These are phyloP conservation scores for Chondrosia reniformis DNA, from an alignment of 37 sponge, comb jelly and placozoan genomes.

Conservation along the genomic window DNA sequence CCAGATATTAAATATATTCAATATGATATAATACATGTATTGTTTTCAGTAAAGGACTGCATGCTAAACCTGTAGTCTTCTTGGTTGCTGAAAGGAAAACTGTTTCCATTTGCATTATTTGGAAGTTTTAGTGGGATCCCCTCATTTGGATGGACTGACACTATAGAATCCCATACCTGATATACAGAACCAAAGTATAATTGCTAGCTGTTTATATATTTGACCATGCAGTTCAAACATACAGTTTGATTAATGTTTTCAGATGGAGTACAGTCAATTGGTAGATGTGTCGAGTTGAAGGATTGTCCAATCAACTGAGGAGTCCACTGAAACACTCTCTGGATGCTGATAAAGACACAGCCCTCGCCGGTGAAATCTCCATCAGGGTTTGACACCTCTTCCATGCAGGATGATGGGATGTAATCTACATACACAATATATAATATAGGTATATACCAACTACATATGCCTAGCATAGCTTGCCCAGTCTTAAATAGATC, in stretches of 20 bases:
- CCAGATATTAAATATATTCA: too few species aligned
- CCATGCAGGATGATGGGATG: too few species aligned
- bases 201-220: background rate
- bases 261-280: background rate
- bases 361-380: too few species aligned
- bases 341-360: conserved; percentile 10
- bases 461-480: too few species aligned
- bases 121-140: background rate
- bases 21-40: too few species aligned
- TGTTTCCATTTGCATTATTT: background rate
- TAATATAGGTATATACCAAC: too few species aligned
- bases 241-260: background rate
- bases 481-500: too few species aligned
- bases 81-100: background rate
- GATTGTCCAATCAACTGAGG: conserved; percentile 26
- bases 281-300: background rate
- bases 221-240: background rate
- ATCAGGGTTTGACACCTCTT: too few species aligned
- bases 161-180: background rate
- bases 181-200: background rate
- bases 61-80: background rate
- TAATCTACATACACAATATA: too few species aligned
- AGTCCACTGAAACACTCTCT: conserved; percentile 53
- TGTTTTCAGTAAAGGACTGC: too few species aligned
- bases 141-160: background rate